Conservation (phyloP, 1,140 invertebrate genomes). For the Lepidurus arcticus region DNA sequence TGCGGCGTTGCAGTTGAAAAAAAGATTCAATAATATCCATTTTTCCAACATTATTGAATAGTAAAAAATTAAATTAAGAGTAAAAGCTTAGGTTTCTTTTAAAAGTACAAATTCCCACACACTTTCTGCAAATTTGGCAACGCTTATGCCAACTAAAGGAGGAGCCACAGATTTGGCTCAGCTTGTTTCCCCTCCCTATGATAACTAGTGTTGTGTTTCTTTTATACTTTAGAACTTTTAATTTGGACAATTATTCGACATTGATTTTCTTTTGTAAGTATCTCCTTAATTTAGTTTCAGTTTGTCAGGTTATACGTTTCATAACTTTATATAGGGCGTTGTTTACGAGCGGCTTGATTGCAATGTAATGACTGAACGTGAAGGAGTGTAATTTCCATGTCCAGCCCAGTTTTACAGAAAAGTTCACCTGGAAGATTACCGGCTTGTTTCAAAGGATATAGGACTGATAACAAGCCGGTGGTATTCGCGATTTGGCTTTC, state of each 20-base stretch:
- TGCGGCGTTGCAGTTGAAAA: not conserved
- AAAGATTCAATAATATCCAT: too few species aligned
- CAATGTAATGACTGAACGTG: not conserved
- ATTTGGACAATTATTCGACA: not conserved
- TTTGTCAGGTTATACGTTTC: too few species aligned
- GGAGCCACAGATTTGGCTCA: conserved; percentile 3
- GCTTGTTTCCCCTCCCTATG: conserved; percentile 2
- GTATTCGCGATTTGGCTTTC: not conserved
- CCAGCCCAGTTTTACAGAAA: not conserved
- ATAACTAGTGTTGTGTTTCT: not conserved
- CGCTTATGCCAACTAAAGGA: not conserved
- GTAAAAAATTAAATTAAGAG: too few species aligned
- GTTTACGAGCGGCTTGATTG: not conserved
- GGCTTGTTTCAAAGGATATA: not conserved
- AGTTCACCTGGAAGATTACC: conserved; percentile 6
- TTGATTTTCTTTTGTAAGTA: not conserved
- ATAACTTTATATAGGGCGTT: not conserved
- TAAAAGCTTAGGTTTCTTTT: not conserved
- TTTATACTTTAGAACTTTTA: not conserved
- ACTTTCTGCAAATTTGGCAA: not conserved
- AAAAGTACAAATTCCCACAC: not conserved
- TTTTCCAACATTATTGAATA: too few species aligned
- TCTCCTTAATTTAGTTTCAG: too few species aligned
- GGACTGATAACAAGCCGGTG: not conserved
- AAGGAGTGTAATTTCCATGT: not conserved